A percentile compares a stretch with the other conserved stretches of the same genome.
These are phyloP conservation scores for Pelochelys cantorii DNA, from an alignment of 2,797 vertebrate species.

Conservation along the genomic window DNA sequence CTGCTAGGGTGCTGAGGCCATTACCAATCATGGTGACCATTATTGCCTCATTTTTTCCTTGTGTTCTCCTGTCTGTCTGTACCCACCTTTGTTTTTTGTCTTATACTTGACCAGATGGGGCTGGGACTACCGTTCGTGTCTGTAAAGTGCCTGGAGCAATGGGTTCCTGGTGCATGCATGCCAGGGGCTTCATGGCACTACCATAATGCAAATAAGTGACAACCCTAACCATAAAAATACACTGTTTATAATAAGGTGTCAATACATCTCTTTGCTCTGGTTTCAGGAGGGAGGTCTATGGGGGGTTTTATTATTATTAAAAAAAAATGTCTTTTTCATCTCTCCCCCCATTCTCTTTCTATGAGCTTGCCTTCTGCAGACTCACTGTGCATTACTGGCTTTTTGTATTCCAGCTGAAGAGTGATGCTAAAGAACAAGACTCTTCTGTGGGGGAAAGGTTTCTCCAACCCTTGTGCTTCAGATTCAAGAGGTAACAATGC, in stretches of 20 bases:
- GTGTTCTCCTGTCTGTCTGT: neutral
- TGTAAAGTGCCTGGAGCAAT: neutral
- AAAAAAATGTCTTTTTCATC: neutral
- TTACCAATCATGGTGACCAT: neutral
- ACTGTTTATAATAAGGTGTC: neutral
- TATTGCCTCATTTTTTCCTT: neutral
- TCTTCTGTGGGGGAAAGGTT: neutral
- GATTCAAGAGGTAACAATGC: neutral
- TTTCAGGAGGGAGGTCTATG: constrained; percentile 13
- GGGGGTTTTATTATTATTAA: neutral
- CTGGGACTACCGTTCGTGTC: neutral
- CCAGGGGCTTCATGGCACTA: neutral
- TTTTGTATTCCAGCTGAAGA: neutral
- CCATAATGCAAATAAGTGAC: neutral
- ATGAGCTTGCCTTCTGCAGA: neutral
- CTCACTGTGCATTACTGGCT: neutral
- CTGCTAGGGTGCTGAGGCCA: neutral
- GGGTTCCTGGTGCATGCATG: neutral
- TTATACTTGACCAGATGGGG: neutral
- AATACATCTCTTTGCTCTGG: neutral
- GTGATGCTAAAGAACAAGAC: constrained; percentile 23
- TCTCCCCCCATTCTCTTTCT: fast-evolving
- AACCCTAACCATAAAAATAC: neutral
- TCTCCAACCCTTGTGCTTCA: neutral
- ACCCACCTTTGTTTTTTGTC: neutral